Evolutionary conservation across 2,797 vertebrate genomes (phyloP).

Genomic region (Poecilia wingei): DNA sequence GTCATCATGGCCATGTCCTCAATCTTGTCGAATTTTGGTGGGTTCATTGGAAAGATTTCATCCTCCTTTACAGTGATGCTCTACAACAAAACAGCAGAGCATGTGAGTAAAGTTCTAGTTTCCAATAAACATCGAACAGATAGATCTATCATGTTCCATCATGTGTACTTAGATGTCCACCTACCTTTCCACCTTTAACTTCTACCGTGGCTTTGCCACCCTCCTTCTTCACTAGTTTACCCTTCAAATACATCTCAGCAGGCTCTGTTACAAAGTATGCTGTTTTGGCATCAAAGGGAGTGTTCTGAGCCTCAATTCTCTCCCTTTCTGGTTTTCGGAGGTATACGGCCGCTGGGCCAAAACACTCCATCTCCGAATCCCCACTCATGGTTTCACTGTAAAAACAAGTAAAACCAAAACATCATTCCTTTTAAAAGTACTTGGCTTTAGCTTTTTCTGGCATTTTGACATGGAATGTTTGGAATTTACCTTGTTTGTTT

Average conservation of each 20-base stretch:
- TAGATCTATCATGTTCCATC: neutral
- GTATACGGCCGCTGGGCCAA: constrained; percentile 85
- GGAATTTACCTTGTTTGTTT: constrained; percentile 6
- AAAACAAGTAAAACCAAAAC: neutral
- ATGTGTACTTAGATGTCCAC: neutral
- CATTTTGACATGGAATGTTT: neutral
- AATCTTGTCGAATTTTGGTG: constrained; percentile 75
- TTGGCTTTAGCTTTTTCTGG: neutral
- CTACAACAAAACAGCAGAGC: constrained; percentile 66
- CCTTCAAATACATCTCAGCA: constrained; percentile 88
- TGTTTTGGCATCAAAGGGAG: constrained; percentile 90
- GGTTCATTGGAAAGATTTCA: constrained; percentile 71
- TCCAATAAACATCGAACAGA: neutral
- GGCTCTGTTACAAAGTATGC: constrained; percentile 85
- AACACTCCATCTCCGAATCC: constrained; percentile 86
- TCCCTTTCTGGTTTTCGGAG: constrained; percentile 91
- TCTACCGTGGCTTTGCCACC: constrained; percentile 83
- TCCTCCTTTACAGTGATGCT: constrained; percentile 84
- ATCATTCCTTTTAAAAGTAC: neutral
- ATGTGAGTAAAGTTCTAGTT: neutral
- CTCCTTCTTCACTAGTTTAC: constrained; percentile 83
- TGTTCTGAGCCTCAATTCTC: constrained; percentile 87
- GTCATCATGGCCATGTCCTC: constrained; percentile 80
- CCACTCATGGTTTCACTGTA: constrained; percentile 74
- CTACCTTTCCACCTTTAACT: neutral